Base-by-base conservation (phyloP, 2,113 vertebrate species). In the Tyto alba region DNA sequence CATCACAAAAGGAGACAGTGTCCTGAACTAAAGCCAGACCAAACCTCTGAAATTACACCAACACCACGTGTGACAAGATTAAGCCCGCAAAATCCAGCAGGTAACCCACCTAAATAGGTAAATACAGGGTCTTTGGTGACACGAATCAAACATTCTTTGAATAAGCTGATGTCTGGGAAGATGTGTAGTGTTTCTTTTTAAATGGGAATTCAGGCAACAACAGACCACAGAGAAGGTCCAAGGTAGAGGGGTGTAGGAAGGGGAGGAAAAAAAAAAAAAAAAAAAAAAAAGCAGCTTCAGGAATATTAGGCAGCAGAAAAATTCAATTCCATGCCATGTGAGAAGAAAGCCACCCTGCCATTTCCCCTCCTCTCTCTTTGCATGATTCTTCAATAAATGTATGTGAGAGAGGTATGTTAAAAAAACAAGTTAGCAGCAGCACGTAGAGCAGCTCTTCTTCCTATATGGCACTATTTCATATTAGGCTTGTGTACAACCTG, bases 1-100 rank as follows among this genome's bases (percentile, higher is more conserved):
- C 77, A 34, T 68, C n/a, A 72, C 47, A 81, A 43, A 95, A 82
- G 19, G 30, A 47, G 52, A 43, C 21, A 5, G 16, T 25, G 8
- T 52, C 71, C 62, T 45, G 26, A 95, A 55, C 26, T 85, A 55
- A 63, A 81, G 34, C 18, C 76, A 75, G 56, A 74, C 21, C 26
- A 81, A 94, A 74, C 30, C 48, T 84, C 73, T 45, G 73, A 87
- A 89, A 87, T 75, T 16, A 63, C n/a, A 71, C 7, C n/a, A 78
- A 55, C 59, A 59, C 18, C 25, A 25, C 0, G 0, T 1, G 27
- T 23, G 11, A 45, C n/a, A 90, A 79, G 62, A 76, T 34, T 30
- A 91, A 85, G 36, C 34, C 63, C 36, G 55, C 80, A 87, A 52
- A 89, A 85, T 52, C 0, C 29, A 71, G 55, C 20, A 47, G 20